Evolutionary conservation across 1,140 invertebrate species (phyloP), one percentile per base, ranked within the genome.

Genomic region (Bombus pyrosoma): DNA sequence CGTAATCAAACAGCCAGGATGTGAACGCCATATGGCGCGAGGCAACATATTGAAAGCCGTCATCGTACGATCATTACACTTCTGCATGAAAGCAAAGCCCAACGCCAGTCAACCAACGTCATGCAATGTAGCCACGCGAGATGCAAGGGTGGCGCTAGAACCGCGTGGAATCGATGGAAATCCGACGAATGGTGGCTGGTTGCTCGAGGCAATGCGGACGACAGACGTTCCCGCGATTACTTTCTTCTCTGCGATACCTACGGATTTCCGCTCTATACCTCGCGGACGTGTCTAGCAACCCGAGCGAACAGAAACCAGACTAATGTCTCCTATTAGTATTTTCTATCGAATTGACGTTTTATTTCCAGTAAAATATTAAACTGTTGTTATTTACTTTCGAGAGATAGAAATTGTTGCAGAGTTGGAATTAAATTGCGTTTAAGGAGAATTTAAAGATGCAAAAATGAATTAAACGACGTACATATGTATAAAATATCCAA

Each of bases 31-130:
- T n/a, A 79, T 69, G 73, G 43, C 69, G 77, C 72, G 83, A 72
- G 75, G 78, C 72, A 83, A 89, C 81, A 82, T 69, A 87, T 81
- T 76, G 79, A 79, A 79, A 85, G 57, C 79, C 88, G 89, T 93
- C 91, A 91, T 93, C 90, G 89, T 73, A 87, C 88, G 90, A 93
- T 94, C 90, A 92, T 92, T 87, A 91, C 87, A 87, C 80, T 59
- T 75, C 87, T 66, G 72, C 81, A 68, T 64, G 89, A 47, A 71
- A 91, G 64, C 83, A 87, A 81, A 85, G 69, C 69, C 57, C 25
- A 85, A 15, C 80, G 41, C 57, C 41, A 79, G 34, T 75, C 76
- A 57, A 71, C 28, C 39, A 39, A 9, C 41, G 43, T 47, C 53
- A 68, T 62, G 59, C 37, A 72, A 69, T 47, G 59, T 25, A 78